phyloP scores from a whole-genome alignment of 2,113 vertebrate genomes.

The Protobothrops mucrosquamatus region DNA sequence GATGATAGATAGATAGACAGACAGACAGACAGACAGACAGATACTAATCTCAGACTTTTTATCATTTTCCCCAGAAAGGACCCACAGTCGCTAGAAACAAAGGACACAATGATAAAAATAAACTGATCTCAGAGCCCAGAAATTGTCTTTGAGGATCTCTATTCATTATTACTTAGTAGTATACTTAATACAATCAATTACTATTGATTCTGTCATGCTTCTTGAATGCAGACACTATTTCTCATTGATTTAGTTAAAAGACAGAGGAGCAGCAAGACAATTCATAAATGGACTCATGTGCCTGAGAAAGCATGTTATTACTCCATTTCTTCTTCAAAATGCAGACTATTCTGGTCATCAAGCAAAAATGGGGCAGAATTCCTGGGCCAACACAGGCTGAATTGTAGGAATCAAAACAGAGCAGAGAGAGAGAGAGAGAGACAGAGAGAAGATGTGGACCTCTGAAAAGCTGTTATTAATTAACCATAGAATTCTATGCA shows the following conservation, averaged over 20 bases:
- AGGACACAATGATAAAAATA: neutral
- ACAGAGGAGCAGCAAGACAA: neutral
- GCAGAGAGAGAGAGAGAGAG: neutral
- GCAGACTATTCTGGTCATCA: neutral
- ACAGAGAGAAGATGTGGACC: neutral
- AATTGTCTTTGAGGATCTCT: neutral
- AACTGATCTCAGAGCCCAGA: neutral
- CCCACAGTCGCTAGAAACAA: neutral
- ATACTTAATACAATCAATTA: too few species aligned
- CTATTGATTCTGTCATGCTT: neutral
- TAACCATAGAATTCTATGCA: neutral
- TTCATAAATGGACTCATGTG: neutral
- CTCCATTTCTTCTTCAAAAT: neutral
- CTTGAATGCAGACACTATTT: neutral
- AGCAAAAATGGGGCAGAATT: neutral
- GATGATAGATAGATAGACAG: too few species aligned
- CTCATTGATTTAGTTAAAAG: neutral
- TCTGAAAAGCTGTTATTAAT: neutral
- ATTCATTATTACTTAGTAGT: too few species aligned
- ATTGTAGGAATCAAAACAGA: neutral
- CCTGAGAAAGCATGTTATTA: neutral
- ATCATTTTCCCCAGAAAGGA: neutral
- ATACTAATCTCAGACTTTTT: neutral
- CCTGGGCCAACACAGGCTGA: neutral
- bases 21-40: neutral